Base-by-base conservation (phyloP, 2,888 invertebrate genomes). In the Camponotus fellah region DNA sequence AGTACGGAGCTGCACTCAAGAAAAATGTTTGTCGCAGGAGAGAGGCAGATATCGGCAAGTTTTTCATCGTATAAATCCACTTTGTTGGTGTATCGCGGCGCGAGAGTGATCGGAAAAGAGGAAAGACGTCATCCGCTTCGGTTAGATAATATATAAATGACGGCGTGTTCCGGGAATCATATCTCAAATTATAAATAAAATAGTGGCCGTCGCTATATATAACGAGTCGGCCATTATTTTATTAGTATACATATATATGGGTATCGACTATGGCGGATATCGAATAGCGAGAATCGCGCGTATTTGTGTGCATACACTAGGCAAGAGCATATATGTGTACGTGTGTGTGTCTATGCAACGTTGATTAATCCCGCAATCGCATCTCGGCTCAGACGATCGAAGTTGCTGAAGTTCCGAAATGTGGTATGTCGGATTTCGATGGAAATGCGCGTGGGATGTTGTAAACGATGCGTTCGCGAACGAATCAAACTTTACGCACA, bases 181-280 rank as follows among this genome's bases (percentile, higher is more conserved):
- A 84, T 85, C 83, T 79, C 76, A 83, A 84, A 87, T 87, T 87
- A 85, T 86, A 83, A 88, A 87, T 87, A 88, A 86, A 88, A 82
- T 87, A 86, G 83, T 74, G 21, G 69, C 49, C 75, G 79, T 72
- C 83, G 53, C 79, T 72, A 21, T 34, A 79, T 62, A 8, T 49
- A 34, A 17, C 10, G 12, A 5, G 17, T 4, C 5, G 6, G 49
- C 8, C 8, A 53, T 8, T 53, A 53, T 53, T 53, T 53, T 53
- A 53, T 53, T 53, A 53, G n/a, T 49, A 17, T n/a, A 10, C 10
- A 5, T 10, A 14, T 58, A 26, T 40, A 26, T 21, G 17, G 26
- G 14, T 87, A 86, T 88, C 87, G 86, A 87, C 34, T 83, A 40
- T 12, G 81, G 40, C 82, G 74, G 82, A 82, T 68, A 53, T 64